Base-by-base conservation (phyloP, 2,888 invertebrate species). In the Xestia c-nigrum region DNA sequence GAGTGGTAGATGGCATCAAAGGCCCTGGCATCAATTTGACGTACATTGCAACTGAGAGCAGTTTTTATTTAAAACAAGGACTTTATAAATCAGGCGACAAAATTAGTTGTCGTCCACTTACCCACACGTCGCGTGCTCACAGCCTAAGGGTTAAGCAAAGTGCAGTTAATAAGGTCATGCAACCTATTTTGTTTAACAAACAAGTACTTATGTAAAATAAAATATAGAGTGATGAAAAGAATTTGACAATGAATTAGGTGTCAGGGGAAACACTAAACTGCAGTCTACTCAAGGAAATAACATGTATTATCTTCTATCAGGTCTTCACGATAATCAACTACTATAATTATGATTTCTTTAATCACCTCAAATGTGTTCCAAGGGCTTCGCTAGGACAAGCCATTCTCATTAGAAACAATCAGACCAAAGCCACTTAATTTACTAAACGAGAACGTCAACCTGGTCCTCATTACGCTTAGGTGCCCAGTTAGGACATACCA, bases 101-200 rank as follows among this genome's bases (percentile, higher is more conserved):
- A 74, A 68, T 68, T 24, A 0, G 2, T 55, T 9, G 12, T 38
- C 31, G 40, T 43, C 9, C 16, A 46, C 21, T 69, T 46, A 80
- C 61, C 59, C 61, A 38, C 61, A 38, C 64, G 43, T 80, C 38
- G 57, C 81, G 57, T 80, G 64, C 19, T 16, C 10, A 46, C 21
- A 38, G n/a, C 38, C 43, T 65, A 40, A 31, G n/a, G 72, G 47
- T 43, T 78, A 40, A 57, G 31, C 21, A n/a, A 65, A 66, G 50
- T 80, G 31, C 59, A 73, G 50, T 61, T 46, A 47, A 31, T 52
- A 14, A 38, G 3, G 55, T 1, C 80, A 66, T 43, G 38, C 57
- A 59, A 59, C 43, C 38, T 52, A 16, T 67, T 47, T 19, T 10
- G 76, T 50, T 19, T 19, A 59, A 40, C 12, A 67, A 75, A 31